These are phyloP conservation scores for Tragopan temminckii DNA, from an alignment of 2,797 vertebrate genomes.

Conservation along the genomic window DNA sequence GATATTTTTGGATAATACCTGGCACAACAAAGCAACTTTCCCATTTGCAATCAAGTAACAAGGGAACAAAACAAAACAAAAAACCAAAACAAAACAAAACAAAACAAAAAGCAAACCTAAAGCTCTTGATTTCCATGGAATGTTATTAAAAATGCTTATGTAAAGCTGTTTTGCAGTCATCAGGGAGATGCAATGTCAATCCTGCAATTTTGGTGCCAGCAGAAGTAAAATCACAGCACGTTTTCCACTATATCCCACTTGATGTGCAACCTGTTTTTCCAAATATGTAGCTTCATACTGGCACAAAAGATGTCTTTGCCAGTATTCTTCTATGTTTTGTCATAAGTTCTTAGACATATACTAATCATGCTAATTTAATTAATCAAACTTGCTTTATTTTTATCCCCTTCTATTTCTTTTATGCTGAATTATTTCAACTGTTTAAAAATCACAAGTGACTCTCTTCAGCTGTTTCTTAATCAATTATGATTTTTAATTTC, in stretches of 20 bases:
- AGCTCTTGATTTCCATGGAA: conserved; percentile 49
- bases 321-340: neutral
- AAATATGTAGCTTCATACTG: neutral
- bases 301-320: neutral
- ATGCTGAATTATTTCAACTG: neutral
- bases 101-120: neutral
- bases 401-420: neutral
- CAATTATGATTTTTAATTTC: neutral
- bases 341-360: neutral
- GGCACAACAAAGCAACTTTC: neutral
- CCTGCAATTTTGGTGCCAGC: neutral
- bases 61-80: neutral
- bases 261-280: neutral
- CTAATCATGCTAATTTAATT: neutral
- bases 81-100: conserved; percentile 6
- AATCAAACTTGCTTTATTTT: neutral
- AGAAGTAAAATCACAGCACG: neutral
- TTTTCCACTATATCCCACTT: neutral
- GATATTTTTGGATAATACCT: conserved; percentile 23
- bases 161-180: conserved; percentile 35
- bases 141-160: conserved; percentile 49
- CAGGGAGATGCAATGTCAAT: neutral
- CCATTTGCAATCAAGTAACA: neutral
- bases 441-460: neutral
- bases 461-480: neutral